Evolutionary conservation across 2,888 invertebrate genomes (phyloP).

Genomic region (Tortricodes alternella): DNA sequence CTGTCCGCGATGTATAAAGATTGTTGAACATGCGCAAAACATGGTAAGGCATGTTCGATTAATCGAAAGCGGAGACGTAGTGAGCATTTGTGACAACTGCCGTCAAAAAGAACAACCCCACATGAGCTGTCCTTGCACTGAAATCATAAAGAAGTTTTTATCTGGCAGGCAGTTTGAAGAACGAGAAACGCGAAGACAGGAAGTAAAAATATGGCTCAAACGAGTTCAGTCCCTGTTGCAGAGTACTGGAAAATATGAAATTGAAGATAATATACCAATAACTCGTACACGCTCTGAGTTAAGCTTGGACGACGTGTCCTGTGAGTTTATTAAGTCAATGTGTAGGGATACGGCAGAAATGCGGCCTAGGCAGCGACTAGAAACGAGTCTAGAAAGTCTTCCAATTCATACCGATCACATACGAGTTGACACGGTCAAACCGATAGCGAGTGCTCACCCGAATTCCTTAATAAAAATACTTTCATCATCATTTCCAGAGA

Average conservation of each 20-base stretch:
- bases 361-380: no score
- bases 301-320: conserved; percentile 27
- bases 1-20: conserved; percentile 59
- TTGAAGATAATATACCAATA: conserved; percentile 17
- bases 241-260: conserved; percentile 29
- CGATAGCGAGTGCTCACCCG: not conserved
- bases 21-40: conserved; percentile 48
- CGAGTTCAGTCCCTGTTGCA: conserved; percentile 41
- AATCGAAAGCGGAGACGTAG: conserved; percentile 34
- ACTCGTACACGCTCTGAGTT: conserved; percentile 32
- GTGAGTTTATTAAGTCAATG: not conserved
- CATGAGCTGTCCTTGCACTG: conserved; percentile 52
- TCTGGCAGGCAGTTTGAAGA: conserved; percentile 39
- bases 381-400: no score
- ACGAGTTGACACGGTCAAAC: not conserved
- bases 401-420: no score
- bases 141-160: conserved; percentile 52
- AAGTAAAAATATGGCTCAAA: conserved; percentile 40
- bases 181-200: conserved; percentile 40
- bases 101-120: conserved; percentile 35
- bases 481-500: not conserved
- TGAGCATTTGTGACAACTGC: conserved; percentile 47
- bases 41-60: conserved; percentile 43
- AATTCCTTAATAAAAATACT: not conserved
- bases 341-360: not conserved